Evolutionary conservation across 2,888 invertebrate genomes (phyloP), one percentile per base, ranked within the genome.

Genomic region (Acanthoscelides obtectus): DNA sequence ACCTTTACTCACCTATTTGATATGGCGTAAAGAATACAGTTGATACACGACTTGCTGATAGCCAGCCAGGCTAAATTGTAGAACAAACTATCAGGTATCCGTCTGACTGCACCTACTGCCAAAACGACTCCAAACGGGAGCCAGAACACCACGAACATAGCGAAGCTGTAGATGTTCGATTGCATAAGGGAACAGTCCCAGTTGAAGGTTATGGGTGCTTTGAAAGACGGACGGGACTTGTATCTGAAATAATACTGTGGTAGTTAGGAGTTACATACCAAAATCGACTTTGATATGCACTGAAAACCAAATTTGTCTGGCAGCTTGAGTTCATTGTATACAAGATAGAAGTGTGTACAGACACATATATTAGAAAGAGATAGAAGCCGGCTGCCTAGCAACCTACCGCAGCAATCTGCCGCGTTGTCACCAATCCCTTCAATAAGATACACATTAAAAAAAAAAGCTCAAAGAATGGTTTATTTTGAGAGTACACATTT

Each of bases 21-120:
- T 3, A 89, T 84, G 79, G 91, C 89, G 81, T 91, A 91, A 64
- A 93, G 81, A 22, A 91, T 86, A 77, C 90, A 90, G 75, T 91
- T 91, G 75, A 93, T 83, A 76, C 91, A 89, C 0, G 92, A 90
- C 76, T 93, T 92, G 76, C 88, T 87, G 19, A 93, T 84, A 0
- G 91, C 93, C 71, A 93, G 81, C 92, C 92, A 93, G 19, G 90
- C 91, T 67, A 90, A 85, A 76, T 90, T 88, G 82, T 93, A 92
- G 81, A 89, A 91, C n/a, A 88, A 84, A 1, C 86, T 82, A 72
- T 90, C 87, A 19, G 86, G 85, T 68, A 85, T 81, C 45, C 78
- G 77, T 68, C 88, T 87, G 63, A 86, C 87, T 17, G 88, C 88
- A 73, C 89, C 88, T 5, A 88, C 80, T 70, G 89, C 88, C 0